phyloP scores from a whole-genome alignment of 2,888 invertebrate genomes.

The Mantis religiosa region DNA sequence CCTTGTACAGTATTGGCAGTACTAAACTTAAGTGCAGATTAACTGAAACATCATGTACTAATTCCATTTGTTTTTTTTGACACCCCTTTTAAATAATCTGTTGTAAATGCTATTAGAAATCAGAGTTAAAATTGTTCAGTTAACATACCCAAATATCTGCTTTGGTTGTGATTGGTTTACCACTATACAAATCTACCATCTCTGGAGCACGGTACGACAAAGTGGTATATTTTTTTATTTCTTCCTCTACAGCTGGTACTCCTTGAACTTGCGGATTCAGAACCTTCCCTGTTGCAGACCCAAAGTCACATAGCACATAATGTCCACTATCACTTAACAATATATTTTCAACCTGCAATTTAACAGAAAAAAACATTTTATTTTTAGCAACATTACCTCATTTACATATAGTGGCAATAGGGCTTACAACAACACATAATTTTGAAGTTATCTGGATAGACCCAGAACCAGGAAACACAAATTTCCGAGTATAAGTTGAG shows the following conservation, averaged over 20 bases:
- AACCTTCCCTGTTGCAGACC: slow-evolving; percentile 82
- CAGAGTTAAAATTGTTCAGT: neutral
- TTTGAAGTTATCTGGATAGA: too few species aligned
- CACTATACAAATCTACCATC: slow-evolving; percentile 88
- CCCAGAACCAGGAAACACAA: too few species aligned
- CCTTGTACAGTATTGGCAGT: too few species aligned
- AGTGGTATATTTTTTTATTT: slow-evolving; percentile 84
- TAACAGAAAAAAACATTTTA: neutral
- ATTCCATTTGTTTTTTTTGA: too few species aligned
- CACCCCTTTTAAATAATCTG: too few species aligned
- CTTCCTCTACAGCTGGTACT: slow-evolving; percentile 70
- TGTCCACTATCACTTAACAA: slow-evolving; percentile 72
- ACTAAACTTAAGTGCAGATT: too few species aligned
- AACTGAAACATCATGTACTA: too few species aligned
- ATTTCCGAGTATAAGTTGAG: too few species aligned
- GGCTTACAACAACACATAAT: too few species aligned
- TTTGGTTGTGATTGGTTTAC: slow-evolving; percentile 77
- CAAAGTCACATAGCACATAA: slow-evolving; percentile 90
- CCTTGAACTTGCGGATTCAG: slow-evolving; percentile 65
- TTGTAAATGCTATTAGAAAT: neutral
- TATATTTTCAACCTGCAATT: slow-evolving; percentile 76
- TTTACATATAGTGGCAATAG: neutral
- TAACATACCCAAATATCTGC: slow-evolving; percentile 77
- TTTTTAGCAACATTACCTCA: neutral
- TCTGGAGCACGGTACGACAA: slow-evolving; percentile 86